Conservation (phyloP, 2,113 vertebrate species). For the Podarcis cretensis region DNA sequence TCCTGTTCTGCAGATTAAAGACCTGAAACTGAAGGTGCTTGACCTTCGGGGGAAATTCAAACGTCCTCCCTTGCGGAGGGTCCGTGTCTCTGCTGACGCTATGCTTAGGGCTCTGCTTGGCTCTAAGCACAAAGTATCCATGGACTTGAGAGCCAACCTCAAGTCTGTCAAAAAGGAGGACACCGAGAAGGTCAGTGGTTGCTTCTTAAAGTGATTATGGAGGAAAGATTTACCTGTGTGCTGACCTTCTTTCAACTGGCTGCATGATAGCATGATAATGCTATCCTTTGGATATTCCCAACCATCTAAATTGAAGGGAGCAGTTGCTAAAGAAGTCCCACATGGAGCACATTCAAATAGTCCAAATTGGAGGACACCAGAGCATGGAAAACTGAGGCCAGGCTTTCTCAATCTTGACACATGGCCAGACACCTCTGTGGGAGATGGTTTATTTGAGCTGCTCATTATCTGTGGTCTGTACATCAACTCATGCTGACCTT, state of each 20-base stretch:
- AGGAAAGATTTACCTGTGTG: too few relatives aligned
- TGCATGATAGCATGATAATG: not conserved
- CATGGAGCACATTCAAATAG: not conserved
- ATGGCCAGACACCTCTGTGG: not conserved
- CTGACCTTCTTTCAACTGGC: not conserved
- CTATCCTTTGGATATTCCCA: not conserved
- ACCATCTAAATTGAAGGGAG: not conserved
- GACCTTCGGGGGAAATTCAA: conserved; percentile 96
- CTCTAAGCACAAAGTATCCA: conserved; percentile 97
- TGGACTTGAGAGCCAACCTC: conserved; percentile 94
- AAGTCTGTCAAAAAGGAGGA: conserved; percentile 98
- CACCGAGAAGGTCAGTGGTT: conserved; percentile 86
- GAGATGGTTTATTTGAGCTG: not conserved
- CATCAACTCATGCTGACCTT: not conserved
- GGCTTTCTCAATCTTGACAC: too few relatives aligned
- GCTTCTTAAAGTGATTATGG: too few relatives aligned
- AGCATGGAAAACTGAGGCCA: too few relatives aligned
- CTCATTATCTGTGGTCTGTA: not conserved
- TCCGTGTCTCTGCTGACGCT: conserved; percentile 91
- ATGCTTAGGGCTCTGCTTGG: conserved; percentile 94
- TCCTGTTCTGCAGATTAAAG: conserved; percentile 82
- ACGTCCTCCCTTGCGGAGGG: conserved; percentile 85
- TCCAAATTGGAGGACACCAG: too few relatives aligned
- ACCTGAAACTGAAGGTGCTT: conserved; percentile 91
- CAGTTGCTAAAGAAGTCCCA: not conserved